phyloP scores from a whole-genome alignment of 2,113 vertebrate species.

The Jaculus jaculus region DNA sequence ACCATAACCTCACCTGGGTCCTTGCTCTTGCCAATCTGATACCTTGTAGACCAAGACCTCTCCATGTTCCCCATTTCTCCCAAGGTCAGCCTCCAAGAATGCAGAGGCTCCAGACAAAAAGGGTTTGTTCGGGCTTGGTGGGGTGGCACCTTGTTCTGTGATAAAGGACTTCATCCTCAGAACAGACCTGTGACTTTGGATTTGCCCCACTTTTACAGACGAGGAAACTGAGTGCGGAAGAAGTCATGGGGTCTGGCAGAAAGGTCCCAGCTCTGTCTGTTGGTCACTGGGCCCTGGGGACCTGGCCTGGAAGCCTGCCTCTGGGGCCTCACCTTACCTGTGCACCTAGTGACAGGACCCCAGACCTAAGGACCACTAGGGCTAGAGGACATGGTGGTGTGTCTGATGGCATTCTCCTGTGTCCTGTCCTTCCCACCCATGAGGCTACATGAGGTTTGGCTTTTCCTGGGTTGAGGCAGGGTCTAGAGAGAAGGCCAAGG shows the following conservation, averaged over 20 bases:
- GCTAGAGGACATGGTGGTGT: background rate
- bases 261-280: rapidly evolving
- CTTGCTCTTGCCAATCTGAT: too few relatives aligned
- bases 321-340: background rate
- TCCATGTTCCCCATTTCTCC: background rate
- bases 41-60: background rate
- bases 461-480: background rate
- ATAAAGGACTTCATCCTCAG: background rate
- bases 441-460: background rate
- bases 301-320: background rate
- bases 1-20: background rate
- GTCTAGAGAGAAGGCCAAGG: background rate
- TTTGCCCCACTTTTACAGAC: background rate
- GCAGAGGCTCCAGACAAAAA: background rate
- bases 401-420: background rate
- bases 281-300: background rate
- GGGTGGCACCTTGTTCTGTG: background rate
- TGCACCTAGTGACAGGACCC: background rate
- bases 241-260: background rate
- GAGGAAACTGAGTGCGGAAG: background rate
- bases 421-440: too few relatives aligned
- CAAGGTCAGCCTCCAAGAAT: background rate
- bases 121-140: background rate
- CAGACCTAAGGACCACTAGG: background rate
- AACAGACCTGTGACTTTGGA: background rate